These are phyloP conservation scores for Gambusia affinis DNA, from an alignment of 2,113 vertebrate genomes.

Conservation along the genomic window DNA sequence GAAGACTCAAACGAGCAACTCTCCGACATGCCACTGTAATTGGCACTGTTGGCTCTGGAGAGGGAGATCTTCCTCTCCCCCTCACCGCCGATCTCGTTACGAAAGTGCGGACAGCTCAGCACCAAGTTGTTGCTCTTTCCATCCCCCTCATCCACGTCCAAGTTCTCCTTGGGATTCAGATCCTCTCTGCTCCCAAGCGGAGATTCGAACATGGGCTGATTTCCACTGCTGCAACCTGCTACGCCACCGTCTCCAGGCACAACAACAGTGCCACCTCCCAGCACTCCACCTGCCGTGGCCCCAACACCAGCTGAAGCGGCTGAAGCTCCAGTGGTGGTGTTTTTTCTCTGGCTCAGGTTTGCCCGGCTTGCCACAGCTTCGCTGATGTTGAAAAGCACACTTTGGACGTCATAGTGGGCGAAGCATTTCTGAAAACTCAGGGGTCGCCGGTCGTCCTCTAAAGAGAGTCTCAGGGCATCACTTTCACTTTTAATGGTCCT, in stretches of 20 bases:
- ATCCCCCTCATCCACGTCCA: constrained; percentile 93
- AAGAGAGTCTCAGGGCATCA: constrained; percentile 84
- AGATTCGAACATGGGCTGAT: constrained; percentile 83
- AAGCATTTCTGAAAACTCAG: constrained; percentile 95
- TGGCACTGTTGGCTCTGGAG: constrained; percentile 87
- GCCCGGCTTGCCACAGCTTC: constrained; percentile 90
- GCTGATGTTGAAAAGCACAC: constrained; percentile 94
- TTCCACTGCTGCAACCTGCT: constrained; percentile 60
- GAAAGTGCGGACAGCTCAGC: constrained; percentile 90
- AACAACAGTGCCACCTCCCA: constrained; percentile 28
- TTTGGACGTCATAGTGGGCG: constrained; percentile 97
- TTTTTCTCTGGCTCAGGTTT: constrained; percentile 90
- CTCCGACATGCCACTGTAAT: constrained; percentile 85
- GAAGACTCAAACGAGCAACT: constrained; percentile 96
- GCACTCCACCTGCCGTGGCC: constrained; percentile 4
- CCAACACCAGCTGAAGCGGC: constrained; percentile 86
- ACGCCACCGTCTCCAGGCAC: constrained; percentile 47
- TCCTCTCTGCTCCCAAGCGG: constrained; percentile 93
- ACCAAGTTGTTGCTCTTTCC: constrained; percentile 94
- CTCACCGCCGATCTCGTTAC: constrained; percentile 95
- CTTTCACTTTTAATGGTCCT: constrained; percentile 92
- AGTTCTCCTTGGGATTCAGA: constrained; percentile 92
- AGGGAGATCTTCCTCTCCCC: constrained; percentile 92
- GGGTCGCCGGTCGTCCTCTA: constrained; percentile 87
- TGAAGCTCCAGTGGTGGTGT: constrained; percentile 94